phyloP scores from a whole-genome alignment of 2,888 invertebrate genomes.

The Gastrophysa polygoni region DNA sequence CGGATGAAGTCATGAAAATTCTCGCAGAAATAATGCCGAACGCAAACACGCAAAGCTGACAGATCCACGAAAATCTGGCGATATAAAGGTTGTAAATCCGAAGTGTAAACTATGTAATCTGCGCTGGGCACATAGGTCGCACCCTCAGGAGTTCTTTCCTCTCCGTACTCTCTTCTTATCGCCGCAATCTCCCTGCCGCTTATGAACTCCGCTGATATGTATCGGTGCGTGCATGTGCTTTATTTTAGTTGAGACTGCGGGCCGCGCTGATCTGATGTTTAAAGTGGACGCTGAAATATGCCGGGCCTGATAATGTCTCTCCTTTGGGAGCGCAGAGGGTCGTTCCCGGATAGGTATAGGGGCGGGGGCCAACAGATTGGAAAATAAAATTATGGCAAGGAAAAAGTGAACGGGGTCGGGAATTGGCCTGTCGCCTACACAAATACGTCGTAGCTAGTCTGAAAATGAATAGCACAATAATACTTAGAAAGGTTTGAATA shows the following conservation, averaged over 20 bases:
- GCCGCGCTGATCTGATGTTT: conserved; percentile 6
- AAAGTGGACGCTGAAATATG: conserved; percentile 32
- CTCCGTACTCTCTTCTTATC: conserved; percentile 17
- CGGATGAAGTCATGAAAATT: too few species aligned
- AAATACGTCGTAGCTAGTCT: too few species aligned
- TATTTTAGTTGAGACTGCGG: conserved; percentile 30
- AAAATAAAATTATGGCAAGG: background rate
- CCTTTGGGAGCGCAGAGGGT: conserved; percentile 3
- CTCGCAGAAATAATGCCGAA: conserved; percentile 47
- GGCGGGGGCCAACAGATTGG: background rate
- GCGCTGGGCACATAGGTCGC: conserved; percentile 17
- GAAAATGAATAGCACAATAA: too few species aligned
- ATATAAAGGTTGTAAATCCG: conserved; percentile 54
- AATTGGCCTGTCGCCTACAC: background rate
- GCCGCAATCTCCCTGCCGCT: conserved; percentile 9
- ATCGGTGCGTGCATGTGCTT: conserved; percentile 22
- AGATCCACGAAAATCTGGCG: conserved; percentile 54
- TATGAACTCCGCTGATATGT: conserved; percentile 18
- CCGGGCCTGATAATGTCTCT: conserved; percentile 28
- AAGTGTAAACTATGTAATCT: conserved; percentile 57
- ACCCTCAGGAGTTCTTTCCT: conserved; percentile 15
- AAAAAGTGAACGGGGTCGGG: background rate
- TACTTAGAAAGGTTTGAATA: too few species aligned
- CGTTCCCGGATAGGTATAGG: background rate
- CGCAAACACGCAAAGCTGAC: conserved; percentile 54